phyloP scores from a whole-genome alignment of 2,113 vertebrate species.

The Larimichthys crocea region DNA sequence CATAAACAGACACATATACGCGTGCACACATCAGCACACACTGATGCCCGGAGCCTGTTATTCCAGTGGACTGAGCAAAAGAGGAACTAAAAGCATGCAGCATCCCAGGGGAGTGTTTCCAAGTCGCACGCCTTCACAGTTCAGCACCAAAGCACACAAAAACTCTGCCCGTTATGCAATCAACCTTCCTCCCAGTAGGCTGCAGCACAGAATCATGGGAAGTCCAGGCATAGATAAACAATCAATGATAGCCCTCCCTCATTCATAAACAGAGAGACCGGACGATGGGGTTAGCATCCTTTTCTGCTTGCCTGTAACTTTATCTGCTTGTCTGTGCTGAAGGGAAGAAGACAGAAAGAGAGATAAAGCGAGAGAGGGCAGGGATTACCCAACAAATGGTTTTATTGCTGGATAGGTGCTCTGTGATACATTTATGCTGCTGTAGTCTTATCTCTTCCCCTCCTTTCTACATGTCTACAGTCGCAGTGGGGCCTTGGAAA shows the following conservation, averaged over 20 bases:
- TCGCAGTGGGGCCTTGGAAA: conserved; percentile 60
- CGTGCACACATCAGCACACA: conserved; percentile 52
- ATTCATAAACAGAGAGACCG: conserved; percentile 76
- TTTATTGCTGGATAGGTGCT: conserved; percentile 61
- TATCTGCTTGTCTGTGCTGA: conserved; percentile 54
- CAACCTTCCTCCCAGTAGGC: conserved; percentile 72
- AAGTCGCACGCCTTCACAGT: conserved; percentile 83
- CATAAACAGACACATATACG: conserved; percentile 48
- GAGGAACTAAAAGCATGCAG: conserved; percentile 83
- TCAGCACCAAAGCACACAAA: conserved; percentile 80
- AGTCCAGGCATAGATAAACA: conserved; percentile 81
- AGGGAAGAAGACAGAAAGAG: conserved; percentile 28
- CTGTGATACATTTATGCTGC: conserved; percentile 61
- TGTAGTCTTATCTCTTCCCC: conserved; percentile 65
- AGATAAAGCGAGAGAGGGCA: conserved; percentile 50
- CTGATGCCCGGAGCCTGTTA: conserved; percentile 77
- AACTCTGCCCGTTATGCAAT: conserved; percentile 80
- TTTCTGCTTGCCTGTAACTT: conserved; percentile 67
- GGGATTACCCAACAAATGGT: conserved; percentile 61
- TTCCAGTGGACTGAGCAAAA: conserved; percentile 82
- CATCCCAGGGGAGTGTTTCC: conserved; percentile 79
- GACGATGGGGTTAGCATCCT: conserved; percentile 47
- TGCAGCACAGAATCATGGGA: conserved; percentile 79
- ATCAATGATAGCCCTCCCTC: conserved; percentile 80
- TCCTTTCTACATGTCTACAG: conserved; percentile 44